Base-by-base conservation (phyloP, 2,113 vertebrate genomes). In the Nothocercus nigrocapillus region DNA sequence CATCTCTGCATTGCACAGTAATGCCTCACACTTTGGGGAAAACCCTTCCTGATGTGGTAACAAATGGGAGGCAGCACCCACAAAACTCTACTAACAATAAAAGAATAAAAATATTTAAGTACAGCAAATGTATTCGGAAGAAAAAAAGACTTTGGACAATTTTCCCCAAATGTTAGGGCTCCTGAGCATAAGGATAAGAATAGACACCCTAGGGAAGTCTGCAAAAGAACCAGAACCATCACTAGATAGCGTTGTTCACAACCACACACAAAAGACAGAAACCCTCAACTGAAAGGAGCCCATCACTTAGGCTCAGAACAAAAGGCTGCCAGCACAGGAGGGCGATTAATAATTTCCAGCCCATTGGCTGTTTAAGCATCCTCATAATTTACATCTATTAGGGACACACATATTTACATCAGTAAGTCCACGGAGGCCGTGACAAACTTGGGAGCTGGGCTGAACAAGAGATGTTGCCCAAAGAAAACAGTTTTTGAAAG, bases 291-390 rank as follows among this genome's bases (percentile, higher is more conserved):
- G 42, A 88, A 90, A 78, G 73, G 45, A 83, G 59, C 40, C 74
- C 53, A 88, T 34, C 36, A 86, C 76, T 90, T 67, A 18, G 13
- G 21, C 49, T 25, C 68, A 86, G 73, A 90, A 86, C 18, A 51
- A 90, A 59, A 85, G 49, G 21, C 14, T 75, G 42, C 45, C 72
- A 75, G 78, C 68, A 88, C 7, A 10, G 59, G 68, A 83, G 59
- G 75, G 61, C 2, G 2, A 89, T 79, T 73, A 95, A 83, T 85
- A 91, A 91, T 95, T 95, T 93, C 91, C 78, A 94, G 79, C 34
- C 75, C 78, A 89, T 67, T 89, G 72, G 87, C 45, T 82, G 54
- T 91, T 94, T 80, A 97, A 94, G 63, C 81, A 92, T 56, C 66
- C 72, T 95, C 49, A 68, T 95, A 95, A 95, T 94, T 94, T 82